Evolutionary conservation across 2,113 vertebrate genomes (phyloP).

Genomic region (Caranx ignobilis): DNA sequence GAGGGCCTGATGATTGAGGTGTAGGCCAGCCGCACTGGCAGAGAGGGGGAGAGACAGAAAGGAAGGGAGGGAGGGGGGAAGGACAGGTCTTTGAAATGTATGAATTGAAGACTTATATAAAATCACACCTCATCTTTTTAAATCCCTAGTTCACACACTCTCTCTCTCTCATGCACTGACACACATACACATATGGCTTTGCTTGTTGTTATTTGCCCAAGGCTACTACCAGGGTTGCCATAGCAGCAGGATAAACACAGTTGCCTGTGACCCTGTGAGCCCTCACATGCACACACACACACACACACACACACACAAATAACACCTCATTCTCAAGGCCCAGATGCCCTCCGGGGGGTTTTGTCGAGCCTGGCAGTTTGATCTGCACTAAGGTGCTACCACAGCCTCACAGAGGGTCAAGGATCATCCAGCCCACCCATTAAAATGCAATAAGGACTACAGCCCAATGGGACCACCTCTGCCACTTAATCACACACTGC

Average conservation of each 20-base stretch:
- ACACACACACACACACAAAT: conserved; percentile 43
- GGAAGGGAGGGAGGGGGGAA: neutral
- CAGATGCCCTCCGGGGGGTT: conserved; percentile 43
- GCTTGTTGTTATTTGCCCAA: conserved; percentile 71
- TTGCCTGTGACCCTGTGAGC: conserved; percentile 59
- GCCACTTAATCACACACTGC: conserved; percentile 70
- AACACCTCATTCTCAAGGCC: conserved; percentile 57
- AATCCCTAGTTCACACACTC: conserved; percentile 29
- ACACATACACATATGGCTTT: conserved; percentile 19
- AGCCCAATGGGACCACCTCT: conserved; percentile 54
- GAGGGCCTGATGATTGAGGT: conserved; percentile 75
- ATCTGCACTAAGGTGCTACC: conserved; percentile 66
- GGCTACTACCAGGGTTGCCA: conserved; percentile 71
- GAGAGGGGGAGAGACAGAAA: neutral
- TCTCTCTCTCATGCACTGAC: neutral
- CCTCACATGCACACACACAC: conserved; percentile 38
- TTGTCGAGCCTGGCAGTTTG: conserved; percentile 55
- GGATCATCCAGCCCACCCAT: conserved; percentile 67
- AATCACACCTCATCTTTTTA: conserved; percentile 41
- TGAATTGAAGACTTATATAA: conserved; percentile 60
- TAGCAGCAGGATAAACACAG: conserved; percentile 76
- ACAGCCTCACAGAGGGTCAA: conserved; percentile 55
- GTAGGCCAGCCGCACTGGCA: conserved; percentile 38
- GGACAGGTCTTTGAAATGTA: conserved; percentile 48
- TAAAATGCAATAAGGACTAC: conserved; percentile 77